These are phyloP conservation scores for Oplegnathus fasciatus DNA, from an alignment of 2,113 vertebrate genomes.

Conservation along the genomic window DNA sequence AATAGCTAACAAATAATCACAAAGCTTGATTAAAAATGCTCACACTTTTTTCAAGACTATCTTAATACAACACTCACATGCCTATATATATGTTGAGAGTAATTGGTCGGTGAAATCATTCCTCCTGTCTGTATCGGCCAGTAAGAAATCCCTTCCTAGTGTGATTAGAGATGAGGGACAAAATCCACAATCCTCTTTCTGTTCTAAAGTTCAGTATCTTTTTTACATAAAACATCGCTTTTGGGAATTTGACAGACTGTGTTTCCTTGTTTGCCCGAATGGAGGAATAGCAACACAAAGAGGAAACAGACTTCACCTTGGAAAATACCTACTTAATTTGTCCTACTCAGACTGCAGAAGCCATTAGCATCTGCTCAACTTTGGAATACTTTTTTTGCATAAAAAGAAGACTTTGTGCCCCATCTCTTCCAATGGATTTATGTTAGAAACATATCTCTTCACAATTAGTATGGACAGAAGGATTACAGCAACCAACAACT, in stretches of 20 bases:
- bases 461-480: neutral
- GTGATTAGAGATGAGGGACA: too few species aligned
- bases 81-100: neutral
- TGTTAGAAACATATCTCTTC: neutral
- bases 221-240: neutral
- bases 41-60: conserved; percentile 1
- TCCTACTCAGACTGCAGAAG: neutral
- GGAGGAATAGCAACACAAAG: neutral
- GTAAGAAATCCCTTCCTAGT: neutral
- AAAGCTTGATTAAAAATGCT: conserved; percentile 5
- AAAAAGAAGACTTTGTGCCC: conserved; percentile 2
- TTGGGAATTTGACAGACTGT: neutral
- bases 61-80: conserved; percentile 19
- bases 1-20: conserved; percentile 40
- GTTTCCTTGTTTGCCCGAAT: neutral
- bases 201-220: neutral
- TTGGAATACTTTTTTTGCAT: conserved; percentile 3
- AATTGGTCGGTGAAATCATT: neutral
- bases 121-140: neutral
- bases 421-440: neutral
- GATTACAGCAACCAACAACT: neutral
- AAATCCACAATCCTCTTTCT: neutral
- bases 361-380: neutral
- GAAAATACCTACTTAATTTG: neutral
- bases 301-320: neutral